Base-by-base conservation (phyloP, 2,113 vertebrate genomes). In the Condylura cristata region DNA sequence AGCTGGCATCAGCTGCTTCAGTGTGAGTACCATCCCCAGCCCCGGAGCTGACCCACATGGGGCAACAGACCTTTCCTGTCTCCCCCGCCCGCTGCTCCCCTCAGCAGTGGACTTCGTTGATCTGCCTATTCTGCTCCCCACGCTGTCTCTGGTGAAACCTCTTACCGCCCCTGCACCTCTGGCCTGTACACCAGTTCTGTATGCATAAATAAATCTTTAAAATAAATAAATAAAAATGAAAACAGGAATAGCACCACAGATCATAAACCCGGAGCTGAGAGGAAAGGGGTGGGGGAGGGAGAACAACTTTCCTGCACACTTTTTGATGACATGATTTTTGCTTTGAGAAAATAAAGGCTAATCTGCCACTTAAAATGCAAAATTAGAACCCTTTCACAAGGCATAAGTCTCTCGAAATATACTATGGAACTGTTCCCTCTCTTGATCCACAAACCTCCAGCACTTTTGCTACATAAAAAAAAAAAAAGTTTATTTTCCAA, bases 341-440 rank as follows among this genome's bases (percentile, higher is more conserved):
- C 53, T 39, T 89, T 41, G 14, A 63, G 61, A 95, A 94, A 90
- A 53, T 61, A 88, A 95, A 95, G 39, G 28, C 46, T 85, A 84
- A 76, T 65, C 78, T 72, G 46, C 61, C 28, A 70, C 37, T 93
- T 78, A 61, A 53, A 56, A 41, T 56, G 34, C 14, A 8, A 92
- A 58, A 81, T 37, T 68, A 60, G 82, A 95, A 79, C 53, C 44
- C 60, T 82, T 86, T 85, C 56, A 51, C 88, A 53, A 88, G 28
- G 53, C 37, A 22, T 53, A 81, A 87, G 13, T 90, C 53, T 95
- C 30, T 95, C 26, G 65, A 89, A 37, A 39, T n/a, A 61, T 51
- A 44, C 0, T 24, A 56, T 11, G 39, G 39, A 85, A 30, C 18
- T 30, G 28, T 74, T 75, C 18, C 70, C 37, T 89, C 71, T 61